A percentile compares a stretch with the other conserved stretches of the same genome.
phyloP scores from a whole-genome alignment of 2,888 invertebrate genomes.

The Sminthurinus aureus region DNA sequence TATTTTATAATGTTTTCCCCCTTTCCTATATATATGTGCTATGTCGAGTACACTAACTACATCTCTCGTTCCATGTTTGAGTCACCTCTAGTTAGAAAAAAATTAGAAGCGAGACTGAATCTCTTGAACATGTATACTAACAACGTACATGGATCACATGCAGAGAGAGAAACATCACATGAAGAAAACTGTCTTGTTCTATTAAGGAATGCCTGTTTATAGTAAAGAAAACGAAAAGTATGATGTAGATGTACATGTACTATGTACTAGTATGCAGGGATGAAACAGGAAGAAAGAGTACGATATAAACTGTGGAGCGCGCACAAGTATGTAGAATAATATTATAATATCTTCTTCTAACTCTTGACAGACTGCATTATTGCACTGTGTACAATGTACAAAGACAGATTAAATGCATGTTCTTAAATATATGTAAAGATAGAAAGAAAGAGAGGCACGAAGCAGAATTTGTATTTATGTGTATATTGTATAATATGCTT shows the following conservation, averaged over 20 bases:
- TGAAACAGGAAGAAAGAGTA: not conserved
- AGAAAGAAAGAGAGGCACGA: no score
- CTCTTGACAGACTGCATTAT: no score
- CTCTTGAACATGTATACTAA: not conserved
- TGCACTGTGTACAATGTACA: not conserved
- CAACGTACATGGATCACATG: not conserved
- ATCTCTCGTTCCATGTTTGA: no score
- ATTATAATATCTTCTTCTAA: no score
- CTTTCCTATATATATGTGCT: no score
- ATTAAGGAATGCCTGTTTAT: slow-evolving; percentile 13
- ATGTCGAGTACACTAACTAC: no score
- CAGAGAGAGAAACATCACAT: slow-evolving; percentile 2
- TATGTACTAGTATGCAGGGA: not conserved
- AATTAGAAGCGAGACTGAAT: not conserved
- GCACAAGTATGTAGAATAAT: no score
- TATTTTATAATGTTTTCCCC: no score
- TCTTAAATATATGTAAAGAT: not conserved
- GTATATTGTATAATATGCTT: no score
- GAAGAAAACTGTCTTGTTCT: slow-evolving; percentile 16
- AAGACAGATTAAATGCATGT: slow-evolving; percentile 10
- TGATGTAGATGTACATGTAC: not conserved
- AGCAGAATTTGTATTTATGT: no score
- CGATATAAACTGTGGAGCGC: no score
- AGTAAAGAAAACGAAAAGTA: not conserved
- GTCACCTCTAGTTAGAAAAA: not conserved